Evolutionary conservation across 35 echinoderm and acorn worm genomes (phyloP).

Genomic region (Strongylocentrotus purpuratus): DNA sequence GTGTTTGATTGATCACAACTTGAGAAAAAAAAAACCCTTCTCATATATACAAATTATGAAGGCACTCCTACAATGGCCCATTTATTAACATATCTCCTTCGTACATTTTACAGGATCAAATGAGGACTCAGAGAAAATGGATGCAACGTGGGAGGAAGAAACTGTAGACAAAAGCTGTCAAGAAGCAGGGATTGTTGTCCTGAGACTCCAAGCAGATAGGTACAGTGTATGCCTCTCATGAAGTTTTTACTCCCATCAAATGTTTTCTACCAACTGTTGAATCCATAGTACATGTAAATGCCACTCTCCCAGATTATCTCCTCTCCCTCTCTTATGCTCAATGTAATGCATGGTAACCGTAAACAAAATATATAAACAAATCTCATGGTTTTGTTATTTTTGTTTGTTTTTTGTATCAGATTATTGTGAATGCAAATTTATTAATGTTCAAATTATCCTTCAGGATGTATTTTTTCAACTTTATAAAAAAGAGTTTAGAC

Average conservation of each 20-base stretch:
- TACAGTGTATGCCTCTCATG: neutral
- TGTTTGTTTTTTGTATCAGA: neutral
- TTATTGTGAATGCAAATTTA: too few species aligned
- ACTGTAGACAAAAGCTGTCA: constrained; percentile 60
- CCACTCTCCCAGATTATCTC: neutral
- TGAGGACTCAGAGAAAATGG: constrained; percentile 80
- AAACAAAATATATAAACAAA: neutral
- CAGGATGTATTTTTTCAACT: too few species aligned
- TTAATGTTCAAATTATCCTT: too few species aligned
- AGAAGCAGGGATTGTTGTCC: constrained; percentile 63
- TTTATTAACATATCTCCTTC: constrained; percentile 1
- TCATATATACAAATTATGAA: too few species aligned
- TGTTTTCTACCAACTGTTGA: neutral
- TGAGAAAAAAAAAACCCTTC: too few species aligned
- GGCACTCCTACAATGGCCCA: too few species aligned
- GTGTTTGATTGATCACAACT: too few species aligned
- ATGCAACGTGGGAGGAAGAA: constrained; percentile 64
- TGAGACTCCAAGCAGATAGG: constrained; percentile 72
- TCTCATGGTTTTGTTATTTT: neutral
- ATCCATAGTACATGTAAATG: neutral
- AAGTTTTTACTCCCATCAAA: neutral
- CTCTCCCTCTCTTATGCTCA: neutral
- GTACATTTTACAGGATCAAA: constrained; percentile 48
- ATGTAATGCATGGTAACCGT: neutral
- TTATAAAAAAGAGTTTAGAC: too few species aligned